These are phyloP conservation scores for Ctenicera cuprea DNA, from an alignment of 2,888 invertebrate species.

Conservation along the genomic window DNA sequence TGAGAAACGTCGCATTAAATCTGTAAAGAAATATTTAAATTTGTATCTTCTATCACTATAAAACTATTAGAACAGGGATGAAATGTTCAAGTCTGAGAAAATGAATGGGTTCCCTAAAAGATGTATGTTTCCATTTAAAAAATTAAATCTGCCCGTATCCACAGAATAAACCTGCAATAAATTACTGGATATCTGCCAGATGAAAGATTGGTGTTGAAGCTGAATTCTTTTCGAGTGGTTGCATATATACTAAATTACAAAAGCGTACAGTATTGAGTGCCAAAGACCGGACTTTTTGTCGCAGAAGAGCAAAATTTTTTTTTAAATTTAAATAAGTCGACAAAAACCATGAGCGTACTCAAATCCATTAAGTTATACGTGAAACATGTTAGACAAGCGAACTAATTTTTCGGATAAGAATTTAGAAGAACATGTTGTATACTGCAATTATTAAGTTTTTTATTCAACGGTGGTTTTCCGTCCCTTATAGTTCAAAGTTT, in stretches of 20 bases:
- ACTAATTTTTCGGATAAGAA: too few relatives aligned
- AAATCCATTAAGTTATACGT: too few relatives aligned
- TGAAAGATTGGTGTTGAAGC: slow-evolving; percentile 21
- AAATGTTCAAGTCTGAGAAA: background rate
- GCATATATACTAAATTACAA: background rate
- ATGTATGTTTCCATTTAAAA: slow-evolving; percentile 32
- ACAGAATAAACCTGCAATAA: slow-evolving; percentile 31
- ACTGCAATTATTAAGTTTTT: too few relatives aligned
- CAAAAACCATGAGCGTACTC: too few relatives aligned
- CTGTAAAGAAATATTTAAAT: background rate
- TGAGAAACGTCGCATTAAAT: background rate
- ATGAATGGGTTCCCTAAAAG: slow-evolving; percentile 20
- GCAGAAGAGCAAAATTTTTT: too few relatives aligned
- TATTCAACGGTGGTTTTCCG: too few relatives aligned
- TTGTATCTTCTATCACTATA: background rate
- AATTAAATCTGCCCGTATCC: slow-evolving; percentile 21
- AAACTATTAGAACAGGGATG: slow-evolving; percentile 1
- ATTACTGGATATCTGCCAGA: slow-evolving; percentile 26
- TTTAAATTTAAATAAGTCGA: too few relatives aligned
- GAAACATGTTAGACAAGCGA: too few relatives aligned
- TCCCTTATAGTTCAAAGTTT: too few relatives aligned
- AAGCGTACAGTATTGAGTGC: too few relatives aligned
- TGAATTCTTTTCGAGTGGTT: background rate
- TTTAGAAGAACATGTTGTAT: too few relatives aligned
- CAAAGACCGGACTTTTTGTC: too few relatives aligned